Percentiles rank a stretch among this genome's conserved stretches.
phyloP scores from a whole-genome alignment of 2,888 invertebrate species.

The Terebella lapidaria region DNA sequence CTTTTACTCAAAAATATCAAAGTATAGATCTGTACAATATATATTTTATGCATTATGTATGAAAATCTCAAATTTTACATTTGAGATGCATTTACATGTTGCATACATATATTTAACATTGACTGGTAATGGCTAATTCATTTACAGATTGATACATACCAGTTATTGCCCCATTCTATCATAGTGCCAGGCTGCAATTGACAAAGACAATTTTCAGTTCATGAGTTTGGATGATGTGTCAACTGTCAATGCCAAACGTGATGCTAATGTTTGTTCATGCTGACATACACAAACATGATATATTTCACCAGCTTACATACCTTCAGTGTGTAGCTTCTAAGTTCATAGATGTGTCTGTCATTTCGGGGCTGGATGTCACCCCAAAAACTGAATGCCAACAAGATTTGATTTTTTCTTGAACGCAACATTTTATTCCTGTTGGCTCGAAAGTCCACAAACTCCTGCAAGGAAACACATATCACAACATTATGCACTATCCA shows the following conservation, averaged over 20 bases:
- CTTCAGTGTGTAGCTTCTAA: slow-evolving; percentile 83
- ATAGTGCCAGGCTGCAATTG: slow-evolving; percentile 80
- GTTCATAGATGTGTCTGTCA: slow-evolving; percentile 84
- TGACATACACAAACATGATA: not conserved
- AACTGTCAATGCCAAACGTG: too few species aligned
- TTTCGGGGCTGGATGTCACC: slow-evolving; percentile 69
- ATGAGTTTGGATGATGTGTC: too few species aligned
- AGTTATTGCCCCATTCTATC: slow-evolving; percentile 99
- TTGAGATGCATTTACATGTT: too few species aligned
- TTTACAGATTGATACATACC: slow-evolving; percentile 58
- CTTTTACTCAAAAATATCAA: too few species aligned
- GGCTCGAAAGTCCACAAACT: slow-evolving; percentile 41
- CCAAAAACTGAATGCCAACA: slow-evolving; percentile 97
- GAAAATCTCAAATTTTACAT: too few species aligned
- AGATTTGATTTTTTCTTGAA: slow-evolving; percentile 84
- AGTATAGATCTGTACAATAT: too few species aligned
- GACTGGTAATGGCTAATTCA: too few species aligned
- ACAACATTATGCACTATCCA: not conserved
- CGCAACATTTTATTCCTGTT: slow-evolving; percentile 59
- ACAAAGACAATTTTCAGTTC: not conserved
- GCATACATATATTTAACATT: too few species aligned
- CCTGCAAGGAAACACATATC: slow-evolving; percentile 25
- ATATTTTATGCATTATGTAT: too few species aligned
- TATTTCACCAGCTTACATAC: slow-evolving; percentile 31
- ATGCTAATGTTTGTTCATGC: not conserved